Percentiles rank a stretch among this genome's conserved stretches.
phyloP scores from a whole-genome alignment of 1,140 invertebrate genomes.

The Sarcophaga bullata region DNA sequence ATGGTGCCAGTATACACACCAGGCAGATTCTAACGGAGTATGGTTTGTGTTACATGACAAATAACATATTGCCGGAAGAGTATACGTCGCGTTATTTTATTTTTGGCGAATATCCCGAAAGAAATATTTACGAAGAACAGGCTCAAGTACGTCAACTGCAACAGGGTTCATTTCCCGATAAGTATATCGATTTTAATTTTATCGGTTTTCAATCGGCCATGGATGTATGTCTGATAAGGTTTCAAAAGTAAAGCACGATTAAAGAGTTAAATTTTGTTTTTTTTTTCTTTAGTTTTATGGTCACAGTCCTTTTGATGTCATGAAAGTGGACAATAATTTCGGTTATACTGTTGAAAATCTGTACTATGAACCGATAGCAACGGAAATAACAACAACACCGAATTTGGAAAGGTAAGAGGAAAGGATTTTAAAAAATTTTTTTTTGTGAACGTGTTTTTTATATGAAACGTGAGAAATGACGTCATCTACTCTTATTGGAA shows the following conservation, averaged over 20 bases:
- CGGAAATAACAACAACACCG: slow-evolving; percentile 55
- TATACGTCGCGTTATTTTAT: slow-evolving; percentile 54
- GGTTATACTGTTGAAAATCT: slow-evolving; percentile 55
- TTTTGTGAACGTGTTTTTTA: too few relatives aligned
- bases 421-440: too few relatives aligned
- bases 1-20: slow-evolving; percentile 52
- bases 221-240: background rate
- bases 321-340: slow-evolving; percentile 68
- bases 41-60: slow-evolving; percentile 60
- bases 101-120: slow-evolving; percentile 52
- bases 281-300: background rate
- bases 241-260: background rate
- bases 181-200: slow-evolving; percentile 48
- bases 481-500: background rate
- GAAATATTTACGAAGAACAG: slow-evolving; percentile 12
- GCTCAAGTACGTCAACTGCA: slow-evolving; percentile 7
- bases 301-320: slow-evolving; percentile 63
- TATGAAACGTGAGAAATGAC: too few relatives aligned
- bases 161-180: slow-evolving; percentile 50
- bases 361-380: slow-evolving; percentile 49
- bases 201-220: slow-evolving; percentile 42
- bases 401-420: slow-evolving; percentile 51
- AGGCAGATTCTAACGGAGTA: slow-evolving; percentile 61
- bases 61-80: slow-evolving; percentile 50
- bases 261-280: background rate